Evolutionary conservation across 2,888 invertebrate genomes (phyloP).

Genomic region (Galerucella nymphaeae): DNA sequence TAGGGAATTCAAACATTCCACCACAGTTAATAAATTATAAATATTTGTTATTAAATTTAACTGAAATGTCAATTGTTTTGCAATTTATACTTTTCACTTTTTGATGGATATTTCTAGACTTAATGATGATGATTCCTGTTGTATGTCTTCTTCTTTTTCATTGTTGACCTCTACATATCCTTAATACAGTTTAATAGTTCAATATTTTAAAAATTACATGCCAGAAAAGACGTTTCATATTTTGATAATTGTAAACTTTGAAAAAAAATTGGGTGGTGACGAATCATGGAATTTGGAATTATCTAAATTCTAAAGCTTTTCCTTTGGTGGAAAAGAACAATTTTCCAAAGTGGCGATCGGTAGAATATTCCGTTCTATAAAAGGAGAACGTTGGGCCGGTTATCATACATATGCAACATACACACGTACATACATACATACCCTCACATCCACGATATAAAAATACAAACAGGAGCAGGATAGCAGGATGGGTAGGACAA

Average conservation of each 20-base stretch:
- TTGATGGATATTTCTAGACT: too few relatives aligned
- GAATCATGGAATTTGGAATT: background rate
- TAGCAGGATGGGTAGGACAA: conserved; percentile 30
- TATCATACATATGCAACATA: conserved; percentile 65
- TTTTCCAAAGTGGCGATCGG: conserved; percentile 45
- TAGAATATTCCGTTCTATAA: conserved; percentile 56
- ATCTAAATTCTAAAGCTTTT: background rate
- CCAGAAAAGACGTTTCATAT: too few relatives aligned
- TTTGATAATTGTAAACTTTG: too few relatives aligned
- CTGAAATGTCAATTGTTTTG: too few relatives aligned
- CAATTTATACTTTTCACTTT: too few relatives aligned
- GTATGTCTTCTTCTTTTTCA: too few relatives aligned
- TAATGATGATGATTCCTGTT: too few relatives aligned
- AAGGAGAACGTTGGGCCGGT: conserved; percentile 59
- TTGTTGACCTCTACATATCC: too few relatives aligned
- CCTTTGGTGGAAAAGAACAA: conserved; percentile 39
- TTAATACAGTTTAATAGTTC: too few relatives aligned
- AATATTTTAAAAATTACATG: too few relatives aligned
- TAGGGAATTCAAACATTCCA: conserved; percentile 54
- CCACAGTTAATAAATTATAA: conserved; percentile 43
- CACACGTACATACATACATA: conserved; percentile 57
- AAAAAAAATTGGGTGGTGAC: too few relatives aligned
- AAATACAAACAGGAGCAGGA: conserved; percentile 55
- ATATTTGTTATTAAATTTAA: background rate
- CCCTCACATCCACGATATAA: conserved; percentile 57